Base-by-base conservation (phyloP, 2,113 vertebrate genomes). In the Eublepharis macularius region DNA sequence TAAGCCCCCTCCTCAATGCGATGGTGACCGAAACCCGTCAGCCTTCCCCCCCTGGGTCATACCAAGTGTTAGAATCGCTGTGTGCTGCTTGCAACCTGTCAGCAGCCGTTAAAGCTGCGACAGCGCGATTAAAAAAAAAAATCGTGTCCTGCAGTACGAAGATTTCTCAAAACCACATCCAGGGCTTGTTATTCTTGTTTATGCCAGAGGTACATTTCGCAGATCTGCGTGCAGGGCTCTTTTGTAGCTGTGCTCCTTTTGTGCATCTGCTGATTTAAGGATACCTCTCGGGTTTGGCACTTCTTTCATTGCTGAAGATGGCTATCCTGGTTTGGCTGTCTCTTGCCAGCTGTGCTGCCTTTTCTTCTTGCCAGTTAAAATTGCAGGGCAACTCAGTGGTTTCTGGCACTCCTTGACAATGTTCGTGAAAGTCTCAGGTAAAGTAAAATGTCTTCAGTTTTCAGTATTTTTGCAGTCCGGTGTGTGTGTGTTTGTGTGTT, bases 121-220 rank as follows among this genome's bases (percentile, higher is more conserved):
- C 65, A 32, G 83, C 0, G 57, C 93, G 91, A 91, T 86, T 24
- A 75, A 90, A 92, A 93, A 60, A 75, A 90, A 92, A 93, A 88
- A 4, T 3, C 0, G 32, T n/a, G 1, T 86, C 66, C 29, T 32
- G 10, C 80, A 85, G 83, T 66, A 80, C 51, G 84, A 92, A 86
- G 92, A 66, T 83, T 73, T 87, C 72, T 84, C 82, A 65, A 43
- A 80, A 43, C 80, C 0, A 0, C 83, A 81, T 84, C 39, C 12
- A 74, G 29, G 72, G 54, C 12, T 17, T 24, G 39, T 0, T 2
- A 81, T 4, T 24, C 21, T 1, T 86, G 70, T 73, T 41, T 49
- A 11, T 88, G 63, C 73, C n/a, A 65, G 70, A 86, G 79, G 36
- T 1, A 4, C 0, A 11, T 41, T 77, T 2, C 11, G 85, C 60